Evolutionary conservation across 2,888 invertebrate species (phyloP), one percentile per base, ranked within the genome.

Genomic region (Plagiodera versicolora): DNA sequence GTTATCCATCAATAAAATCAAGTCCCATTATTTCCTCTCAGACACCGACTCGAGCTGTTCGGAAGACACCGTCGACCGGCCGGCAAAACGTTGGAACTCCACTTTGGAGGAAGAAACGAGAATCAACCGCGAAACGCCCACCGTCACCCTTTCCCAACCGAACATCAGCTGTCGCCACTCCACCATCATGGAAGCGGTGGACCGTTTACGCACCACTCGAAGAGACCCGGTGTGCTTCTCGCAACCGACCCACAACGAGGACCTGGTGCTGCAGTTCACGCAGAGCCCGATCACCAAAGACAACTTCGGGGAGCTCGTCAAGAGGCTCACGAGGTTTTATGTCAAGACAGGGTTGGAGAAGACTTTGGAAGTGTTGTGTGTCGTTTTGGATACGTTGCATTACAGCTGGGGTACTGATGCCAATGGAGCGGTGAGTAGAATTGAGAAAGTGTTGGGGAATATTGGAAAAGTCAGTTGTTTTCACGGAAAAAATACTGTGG

Each of bases 241-340:
- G 28, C 96, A 96, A 80, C 95, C 96, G 1, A 88, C 89, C 35
- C 86, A 89, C 70, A 83, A 91, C 62, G 94, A 94, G 72, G 89
- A 94, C 81, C 83, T 95, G 75, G 82, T 95, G 72, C 79, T 87
- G 72, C 85, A 86, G 75, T 83, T 84, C 58, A 83, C 84, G 16
- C 85, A 85, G 71, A 79, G 76, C 63, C 75, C 77, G 39, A 67
- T 80, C 56, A 77, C 76, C 10, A 75, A 71, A 67, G 89, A 87
- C 71, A 84, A 86, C 54, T 86, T 92, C 80, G 91, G 93, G 80
- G 86, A 87, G 73, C 82, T 95, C 73, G 94, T 94, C 49, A 89
- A 91, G 62, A 87, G 98, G 72, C 91, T 97, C 94, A 97, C 98
- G 48, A 86, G 98, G 71, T 94, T 97, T 82, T 93, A 94, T 82